Evolutionary conservation across 2,797 vertebrate species (phyloP), one percentile per base, ranked within the genome.

Genomic region (Lagorchestes hirsutus): DNA sequence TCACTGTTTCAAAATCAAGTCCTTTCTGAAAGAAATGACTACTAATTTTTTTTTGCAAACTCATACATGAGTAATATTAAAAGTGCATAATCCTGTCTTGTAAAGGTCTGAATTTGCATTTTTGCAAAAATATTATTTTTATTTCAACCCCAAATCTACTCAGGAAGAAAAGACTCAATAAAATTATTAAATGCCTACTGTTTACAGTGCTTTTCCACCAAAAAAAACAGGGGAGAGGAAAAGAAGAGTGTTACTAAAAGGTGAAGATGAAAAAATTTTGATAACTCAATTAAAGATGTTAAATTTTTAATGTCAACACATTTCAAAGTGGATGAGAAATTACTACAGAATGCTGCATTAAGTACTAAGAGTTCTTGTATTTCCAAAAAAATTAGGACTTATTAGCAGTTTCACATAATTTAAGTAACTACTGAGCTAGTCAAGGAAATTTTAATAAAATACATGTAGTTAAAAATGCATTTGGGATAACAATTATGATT

Each of bases 251-350:
- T 67, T 67, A 67, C 13, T 92, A 57, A 94, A 94, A 94, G 90
- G 92, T 91, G 56, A 90, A 28, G 59, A 90, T 56, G 3, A 5
- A 92, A 97, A 93, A 93, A 95, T 0, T 16, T 28, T 91, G 91
- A 87, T 55, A 8, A 87, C 55, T 50, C 54, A 52, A 24, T 34
- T 93, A 55, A 91, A 46, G 90, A 56, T 46, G 93, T 12, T 54
- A 31, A 62, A 91, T 34, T 55, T 90, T 87, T 90, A 29, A 50
- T 91, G 55, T 59, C 34, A 52, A 46, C 40, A 59, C n/a, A 91
- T 59, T 91, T 18, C 91, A 74, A 93, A 40, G 31, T 54, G 46
- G 54, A 52, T 57, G 58, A 92, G 50, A 82, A 92, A 52, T 31
- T 14, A 10, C 18, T 74, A 90, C 11, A 57, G 9, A 46, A 93